Evolutionary conservation across 2,888 invertebrate species (phyloP).

Genomic region (Sympetrum striolatum): DNA sequence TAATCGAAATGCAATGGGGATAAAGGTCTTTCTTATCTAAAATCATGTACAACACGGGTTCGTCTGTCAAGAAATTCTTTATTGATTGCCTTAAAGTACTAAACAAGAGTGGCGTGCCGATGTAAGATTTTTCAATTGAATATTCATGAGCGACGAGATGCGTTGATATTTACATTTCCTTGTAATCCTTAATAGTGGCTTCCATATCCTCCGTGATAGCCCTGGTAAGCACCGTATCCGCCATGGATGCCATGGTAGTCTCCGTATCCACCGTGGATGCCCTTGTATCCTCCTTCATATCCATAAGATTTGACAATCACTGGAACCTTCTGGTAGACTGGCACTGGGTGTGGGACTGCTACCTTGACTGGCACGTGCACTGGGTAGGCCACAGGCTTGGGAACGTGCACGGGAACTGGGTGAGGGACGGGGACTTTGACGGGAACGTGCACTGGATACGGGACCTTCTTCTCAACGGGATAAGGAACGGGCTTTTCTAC

Average conservation of each 20-base stretch:
- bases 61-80: too few relatives aligned
- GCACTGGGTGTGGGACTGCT: constrained; percentile 32
- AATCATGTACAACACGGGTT: neutral
- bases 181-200: too few relatives aligned
- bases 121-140: too few relatives aligned
- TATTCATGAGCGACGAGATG: too few relatives aligned
- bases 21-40: neutral
- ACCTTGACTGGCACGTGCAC: constrained; percentile 35
- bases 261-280: too few relatives aligned
- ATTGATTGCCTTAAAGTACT: too few relatives aligned
- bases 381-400: constrained; percentile 52
- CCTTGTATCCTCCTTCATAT: neutral
- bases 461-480: constrained; percentile 53
- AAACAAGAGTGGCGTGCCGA: too few relatives aligned
- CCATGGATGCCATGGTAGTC: too few relatives aligned
- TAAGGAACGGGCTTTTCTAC: constrained; percentile 31
- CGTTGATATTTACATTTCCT: too few relatives aligned
- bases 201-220: too few relatives aligned
- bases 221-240: too few relatives aligned
- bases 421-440: constrained; percentile 60
- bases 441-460: constrained; percentile 44
- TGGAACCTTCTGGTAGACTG: neutral
- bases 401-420: constrained; percentile 49
- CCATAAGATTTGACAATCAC: neutral
- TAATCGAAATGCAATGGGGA: neutral